Evolutionary conservation across 2,888 invertebrate genomes (phyloP).

Genomic region (Miltochrista miniata): DNA sequence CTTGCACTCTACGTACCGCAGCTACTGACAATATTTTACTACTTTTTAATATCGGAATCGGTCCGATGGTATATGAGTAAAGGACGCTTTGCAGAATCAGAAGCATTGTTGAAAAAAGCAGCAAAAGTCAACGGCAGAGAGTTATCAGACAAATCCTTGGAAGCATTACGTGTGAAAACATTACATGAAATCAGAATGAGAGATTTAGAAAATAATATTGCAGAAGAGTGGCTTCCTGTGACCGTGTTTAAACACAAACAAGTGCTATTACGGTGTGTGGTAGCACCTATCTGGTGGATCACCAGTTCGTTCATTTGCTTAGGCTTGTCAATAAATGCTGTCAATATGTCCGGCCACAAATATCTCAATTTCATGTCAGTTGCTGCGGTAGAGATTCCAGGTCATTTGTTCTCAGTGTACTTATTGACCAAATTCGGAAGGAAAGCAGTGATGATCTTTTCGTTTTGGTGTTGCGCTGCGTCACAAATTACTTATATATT

Average conservation of each 20-base stretch:
- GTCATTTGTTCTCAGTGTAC: slow-evolving; percentile 83
- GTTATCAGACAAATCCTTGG: slow-evolving; percentile 62
- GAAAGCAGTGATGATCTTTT: slow-evolving; percentile 54
- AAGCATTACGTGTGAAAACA: slow-evolving; percentile 47
- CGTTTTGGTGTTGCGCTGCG: slow-evolving; percentile 9
- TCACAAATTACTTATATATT: slow-evolving; percentile 9
- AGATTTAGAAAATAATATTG: slow-evolving; percentile 37
- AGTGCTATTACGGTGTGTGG: slow-evolving; percentile 50
- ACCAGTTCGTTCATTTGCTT: slow-evolving; percentile 86
- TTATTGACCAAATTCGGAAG: slow-evolving; percentile 85
- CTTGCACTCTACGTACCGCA: slow-evolving; percentile 88
- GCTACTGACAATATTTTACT: slow-evolving; percentile 85
- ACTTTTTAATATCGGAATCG: slow-evolving; percentile 88
- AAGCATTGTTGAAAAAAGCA: slow-evolving; percentile 83
- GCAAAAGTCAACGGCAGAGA: slow-evolving; percentile 82
- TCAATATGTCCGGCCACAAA: slow-evolving; percentile 87
- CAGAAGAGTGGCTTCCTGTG: slow-evolving; percentile 61
- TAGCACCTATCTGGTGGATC: slow-evolving; percentile 84
- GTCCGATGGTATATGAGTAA: slow-evolving; percentile 90
- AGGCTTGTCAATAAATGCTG: slow-evolving; percentile 86
- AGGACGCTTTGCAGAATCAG: slow-evolving; percentile 86
- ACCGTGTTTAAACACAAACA: slow-evolving; percentile 55
- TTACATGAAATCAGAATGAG: slow-evolving; percentile 46
- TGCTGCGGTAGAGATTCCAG: slow-evolving; percentile 87
- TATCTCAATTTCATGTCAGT: slow-evolving; percentile 88